phyloP scores from a whole-genome alignment of 2,888 invertebrate genomes.

The Thyatira batis region DNA sequence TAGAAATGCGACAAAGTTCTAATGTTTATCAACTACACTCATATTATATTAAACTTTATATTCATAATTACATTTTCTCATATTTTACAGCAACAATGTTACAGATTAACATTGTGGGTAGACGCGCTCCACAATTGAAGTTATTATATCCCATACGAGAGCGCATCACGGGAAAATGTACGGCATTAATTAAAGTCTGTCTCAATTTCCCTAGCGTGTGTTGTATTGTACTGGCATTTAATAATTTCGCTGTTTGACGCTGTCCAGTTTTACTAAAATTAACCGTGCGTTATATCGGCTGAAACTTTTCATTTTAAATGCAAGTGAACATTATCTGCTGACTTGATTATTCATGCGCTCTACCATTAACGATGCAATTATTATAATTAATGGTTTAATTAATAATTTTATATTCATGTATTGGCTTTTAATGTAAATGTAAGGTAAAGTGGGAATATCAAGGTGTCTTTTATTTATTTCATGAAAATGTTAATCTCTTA shows the following conservation, averaged over 20 bases:
- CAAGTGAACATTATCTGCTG: no score
- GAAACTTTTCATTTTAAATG: not conserved
- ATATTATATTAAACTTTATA: no score
- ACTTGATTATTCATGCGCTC: no score
- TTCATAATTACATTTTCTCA: not conserved
- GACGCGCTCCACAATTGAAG: not conserved
- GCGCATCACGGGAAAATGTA: not conserved
- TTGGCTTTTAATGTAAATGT: no score
- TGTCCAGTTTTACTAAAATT: not conserved
- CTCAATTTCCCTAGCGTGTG: not conserved
- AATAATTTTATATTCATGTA: no score
- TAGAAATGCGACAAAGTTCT: no score
- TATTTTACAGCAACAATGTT: not conserved
- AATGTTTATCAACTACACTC: no score
- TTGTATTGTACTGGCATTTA: not conserved
- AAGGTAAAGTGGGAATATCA: no score
- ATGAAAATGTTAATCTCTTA: no score
- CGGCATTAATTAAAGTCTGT: not conserved
- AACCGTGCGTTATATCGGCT: not conserved
- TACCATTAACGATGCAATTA: no score
- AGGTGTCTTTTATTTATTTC: no score
- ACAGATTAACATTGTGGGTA: not conserved
- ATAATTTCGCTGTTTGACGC: not conserved
- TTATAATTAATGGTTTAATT: no score
- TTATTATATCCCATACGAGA: not conserved